Conservation (phyloP, 2,888 invertebrate species). For the Nysson spinosus region DNA sequence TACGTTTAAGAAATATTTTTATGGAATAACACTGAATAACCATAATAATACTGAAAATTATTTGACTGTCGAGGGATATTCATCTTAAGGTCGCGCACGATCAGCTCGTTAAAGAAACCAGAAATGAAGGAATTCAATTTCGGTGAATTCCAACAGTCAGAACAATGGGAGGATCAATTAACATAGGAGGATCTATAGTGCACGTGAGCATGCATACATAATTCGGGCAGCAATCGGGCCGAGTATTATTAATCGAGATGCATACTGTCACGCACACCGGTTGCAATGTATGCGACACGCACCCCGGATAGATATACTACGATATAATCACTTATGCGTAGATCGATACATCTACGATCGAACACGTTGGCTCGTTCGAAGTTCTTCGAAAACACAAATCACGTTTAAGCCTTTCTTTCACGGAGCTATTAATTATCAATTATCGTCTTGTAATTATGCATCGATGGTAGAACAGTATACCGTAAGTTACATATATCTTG, state of each 20-base stretch:
- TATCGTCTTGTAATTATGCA: no score
- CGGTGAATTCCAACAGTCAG: no score
- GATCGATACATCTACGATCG: conserved; percentile 3
- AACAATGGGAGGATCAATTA: background rate
- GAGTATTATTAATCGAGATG: conserved; percentile 38
- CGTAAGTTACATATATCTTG: no score
- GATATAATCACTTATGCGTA: conserved; percentile 11
- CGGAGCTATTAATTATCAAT: background rate
- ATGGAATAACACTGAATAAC: no score
- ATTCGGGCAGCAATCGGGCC: conserved; percentile 12
- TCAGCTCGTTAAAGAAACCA: no score
- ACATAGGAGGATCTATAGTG: background rate
- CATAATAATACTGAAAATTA: no score
- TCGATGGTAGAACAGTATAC: no score
- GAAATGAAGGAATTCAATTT: no score
- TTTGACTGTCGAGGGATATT: no score
- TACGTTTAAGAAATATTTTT: no score
- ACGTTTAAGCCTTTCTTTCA: background rate
- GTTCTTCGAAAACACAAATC: background rate
- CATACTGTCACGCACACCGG: conserved; percentile 14
- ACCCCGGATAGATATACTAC: background rate
- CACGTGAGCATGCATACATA: conserved; percentile 27
- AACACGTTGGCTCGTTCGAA: background rate
- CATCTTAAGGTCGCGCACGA: no score
- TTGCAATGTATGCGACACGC: background rate